Conservation (phyloP, 92 coral and sea anemone genomes). For the Isaurus tuberculatus region DNA sequence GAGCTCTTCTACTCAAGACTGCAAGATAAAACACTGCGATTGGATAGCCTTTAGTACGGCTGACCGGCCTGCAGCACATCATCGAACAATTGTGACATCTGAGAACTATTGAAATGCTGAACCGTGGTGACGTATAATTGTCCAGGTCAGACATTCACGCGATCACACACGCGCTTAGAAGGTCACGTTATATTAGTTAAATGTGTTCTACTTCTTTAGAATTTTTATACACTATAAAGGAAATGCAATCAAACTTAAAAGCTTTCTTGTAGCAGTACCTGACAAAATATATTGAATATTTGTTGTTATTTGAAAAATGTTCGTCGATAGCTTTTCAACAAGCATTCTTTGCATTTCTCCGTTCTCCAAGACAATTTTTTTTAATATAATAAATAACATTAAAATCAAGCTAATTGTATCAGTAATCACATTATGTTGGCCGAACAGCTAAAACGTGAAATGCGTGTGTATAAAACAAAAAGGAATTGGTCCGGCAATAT, state of each 20-base stretch:
- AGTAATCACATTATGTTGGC: not conserved
- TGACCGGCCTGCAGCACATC: not conserved
- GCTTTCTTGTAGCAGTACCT: not conserved
- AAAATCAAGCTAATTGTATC: not conserved
- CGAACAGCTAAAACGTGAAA: not conserved
- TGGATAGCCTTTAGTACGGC: too few species aligned
- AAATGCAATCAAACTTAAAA: not conserved
- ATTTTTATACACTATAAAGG: not conserved
- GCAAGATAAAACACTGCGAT: not conserved
- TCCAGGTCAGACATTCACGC: conserved; percentile 14
- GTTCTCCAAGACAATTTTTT: not conserved
- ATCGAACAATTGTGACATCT: not conserved
- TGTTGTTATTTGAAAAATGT: not conserved
- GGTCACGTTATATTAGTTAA: conserved; percentile 16
- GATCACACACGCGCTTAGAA: not conserved
- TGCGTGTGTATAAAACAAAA: not conserved
- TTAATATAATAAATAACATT: too few species aligned
- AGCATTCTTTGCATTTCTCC: not conserved
- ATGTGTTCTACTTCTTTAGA: not conserved
- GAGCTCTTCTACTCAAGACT: not conserved
- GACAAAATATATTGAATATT: not conserved
- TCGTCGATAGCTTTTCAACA: not conserved
- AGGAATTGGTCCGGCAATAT: not conserved
- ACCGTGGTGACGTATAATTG: not conserved
- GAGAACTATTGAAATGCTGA: not conserved